These are phyloP conservation scores for Proctacanthus coquilletti DNA, from an alignment of 1,140 invertebrate species.

Conservation along the genomic window DNA sequence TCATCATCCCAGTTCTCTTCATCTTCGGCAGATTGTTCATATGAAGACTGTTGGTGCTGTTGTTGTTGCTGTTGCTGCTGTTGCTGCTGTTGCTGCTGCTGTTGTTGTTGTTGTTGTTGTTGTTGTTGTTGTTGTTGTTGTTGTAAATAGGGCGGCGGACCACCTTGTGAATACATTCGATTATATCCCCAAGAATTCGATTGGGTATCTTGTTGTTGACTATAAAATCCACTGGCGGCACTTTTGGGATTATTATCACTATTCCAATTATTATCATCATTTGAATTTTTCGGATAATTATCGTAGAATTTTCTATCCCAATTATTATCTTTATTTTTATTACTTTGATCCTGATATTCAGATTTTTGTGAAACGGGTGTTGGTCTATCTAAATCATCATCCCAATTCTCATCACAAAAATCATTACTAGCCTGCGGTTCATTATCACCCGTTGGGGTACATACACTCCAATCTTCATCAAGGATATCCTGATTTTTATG, in stretches of 20 bases:
- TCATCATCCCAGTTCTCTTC: too few species aligned
- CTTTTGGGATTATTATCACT: too few species aligned
- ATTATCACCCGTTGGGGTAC: neutral
- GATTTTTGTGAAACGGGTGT: neutral
- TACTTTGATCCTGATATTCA: neutral
- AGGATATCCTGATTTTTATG: too few species aligned
- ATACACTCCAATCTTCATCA: neutral
- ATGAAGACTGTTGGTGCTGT: constrained; percentile 2
- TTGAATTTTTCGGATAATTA: neutral
- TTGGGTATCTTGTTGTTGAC: too few species aligned
- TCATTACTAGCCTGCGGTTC: too few species aligned
- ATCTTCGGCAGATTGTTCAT: neutral
- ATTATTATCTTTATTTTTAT: neutral
- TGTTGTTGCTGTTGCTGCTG: constrained; percentile 11
- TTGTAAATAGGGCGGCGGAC: too few species aligned
- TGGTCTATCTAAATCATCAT: neutral
- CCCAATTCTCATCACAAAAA: neutral
- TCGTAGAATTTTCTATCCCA: neutral
- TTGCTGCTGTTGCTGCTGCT: constrained; percentile 7
- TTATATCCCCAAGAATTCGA: too few species aligned
- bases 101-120: constrained; percentile 23
- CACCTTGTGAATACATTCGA: too few species aligned
- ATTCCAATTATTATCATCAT: too few species aligned
- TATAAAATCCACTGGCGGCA: neutral
- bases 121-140: too few species aligned